Evolutionary conservation across 2,888 invertebrate genomes (phyloP), one percentile per base, ranked within the genome.

Genomic region (Hesperia comma): DNA sequence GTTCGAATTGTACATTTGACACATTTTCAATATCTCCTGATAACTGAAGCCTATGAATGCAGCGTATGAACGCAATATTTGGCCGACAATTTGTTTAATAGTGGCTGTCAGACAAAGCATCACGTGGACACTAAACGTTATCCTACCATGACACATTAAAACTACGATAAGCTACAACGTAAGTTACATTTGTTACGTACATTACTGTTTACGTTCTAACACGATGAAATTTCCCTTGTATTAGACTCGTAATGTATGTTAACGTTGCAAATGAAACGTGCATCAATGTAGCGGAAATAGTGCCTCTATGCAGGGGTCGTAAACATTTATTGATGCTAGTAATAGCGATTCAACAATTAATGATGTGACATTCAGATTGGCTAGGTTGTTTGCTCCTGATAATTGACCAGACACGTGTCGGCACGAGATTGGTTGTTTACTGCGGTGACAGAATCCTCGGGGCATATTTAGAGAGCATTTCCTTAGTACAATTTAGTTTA

Each of bases 311-410:
- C 55, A 54, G 54, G 66, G 60, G 55, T 61, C 72, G 71, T 73
- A 66, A 71, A 70, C 71, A 69, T 73, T 70, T 69, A 73, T 69
- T 66, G 72, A 55, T 67, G 54, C 54, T n/a, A 46, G 66, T 66
- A 66, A 66, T 55, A 61, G 66, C 60, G 60, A 54, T 63, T 66
- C 61, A 64, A 60, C 69, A 70, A 68, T 73, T 73, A 73, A 71
- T 68, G 71, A 71, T 61, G 61, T 63, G 63, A 69, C 66, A 66
- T 66, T 61, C 68, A 69, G 72, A 72, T 72, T 72, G 70, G 71
- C 70, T 70, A 37, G 68, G 63, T 57, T 71, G 74, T 74, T 75
- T 73, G 72, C 70, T 57, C 67, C 69, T 69, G 69, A 69, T 75
- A 73, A 75, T 74, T 73, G 73, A 69, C 68, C 68, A 56, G 63